A percentile compares a stretch with the other conserved stretches of the same genome.
phyloP scores from a whole-genome alignment of 2,797 vertebrate species.

The Octomys mimax region DNA sequence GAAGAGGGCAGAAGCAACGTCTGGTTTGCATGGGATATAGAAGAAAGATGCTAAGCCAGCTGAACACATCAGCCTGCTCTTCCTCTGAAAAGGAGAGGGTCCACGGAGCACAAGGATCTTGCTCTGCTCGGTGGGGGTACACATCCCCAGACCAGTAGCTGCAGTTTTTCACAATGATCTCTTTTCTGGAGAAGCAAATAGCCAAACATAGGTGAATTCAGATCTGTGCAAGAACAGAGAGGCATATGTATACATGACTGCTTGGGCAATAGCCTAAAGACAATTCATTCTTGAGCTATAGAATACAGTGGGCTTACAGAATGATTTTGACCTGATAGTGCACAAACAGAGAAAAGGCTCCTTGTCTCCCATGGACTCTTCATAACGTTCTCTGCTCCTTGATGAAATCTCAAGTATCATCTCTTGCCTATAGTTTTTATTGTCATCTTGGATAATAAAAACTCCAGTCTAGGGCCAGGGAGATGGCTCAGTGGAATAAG shows the following conservation, averaged over 20 bases:
- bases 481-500: no score
- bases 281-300: no score
- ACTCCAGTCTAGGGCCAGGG: background rate
- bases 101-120: background rate
- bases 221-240: background rate
- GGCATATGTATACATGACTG: accelerated
- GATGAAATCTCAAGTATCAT: background rate
- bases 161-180: background rate
- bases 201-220: background rate
- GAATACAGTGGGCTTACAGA: accelerated
- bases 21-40: background rate
- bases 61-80: background rate
- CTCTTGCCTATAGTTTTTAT: background rate
- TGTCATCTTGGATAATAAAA: background rate
- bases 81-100: background rate
- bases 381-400: background rate
- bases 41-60: background rate
- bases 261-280: background rate
- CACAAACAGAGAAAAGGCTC: background rate
- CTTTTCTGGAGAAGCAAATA: background rate
- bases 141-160: background rate
- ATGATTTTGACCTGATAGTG: background rate
- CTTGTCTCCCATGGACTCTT: background rate
- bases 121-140: background rate
- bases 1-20: background rate